A percentile compares a stretch with the other conserved stretches of the same genome.
Conservation (phyloP, 1,140 invertebrate species). For the Drosophila suzukii region DNA sequence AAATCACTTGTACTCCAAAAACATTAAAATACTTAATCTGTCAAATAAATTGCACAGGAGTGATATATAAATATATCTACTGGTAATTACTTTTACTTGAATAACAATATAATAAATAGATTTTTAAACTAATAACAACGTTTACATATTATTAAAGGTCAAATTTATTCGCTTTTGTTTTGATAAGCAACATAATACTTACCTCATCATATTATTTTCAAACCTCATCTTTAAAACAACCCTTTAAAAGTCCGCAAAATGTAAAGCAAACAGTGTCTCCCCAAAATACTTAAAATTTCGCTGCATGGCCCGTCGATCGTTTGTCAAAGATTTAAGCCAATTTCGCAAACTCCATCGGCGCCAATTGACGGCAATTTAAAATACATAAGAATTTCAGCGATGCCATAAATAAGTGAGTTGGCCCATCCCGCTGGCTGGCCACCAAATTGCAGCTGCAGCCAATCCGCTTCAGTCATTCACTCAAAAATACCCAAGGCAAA, state of each 20-base stretch:
- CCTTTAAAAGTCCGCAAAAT: neutral
- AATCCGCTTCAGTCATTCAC: conserved; percentile 19
- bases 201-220: no score
- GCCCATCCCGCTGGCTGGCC: neutral
- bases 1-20: no score
- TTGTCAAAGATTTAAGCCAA: conserved; percentile 28
- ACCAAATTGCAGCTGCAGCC: conserved; percentile 39
- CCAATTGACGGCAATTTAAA: conserved; percentile 48
- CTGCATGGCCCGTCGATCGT: conserved; percentile 9
- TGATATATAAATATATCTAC: no score
- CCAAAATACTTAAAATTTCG: neutral
- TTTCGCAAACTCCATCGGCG: conserved; percentile 5
- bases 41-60: no score
- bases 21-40: no score
- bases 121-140: no score
- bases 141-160: no score
- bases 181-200: no score
- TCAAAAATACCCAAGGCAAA: conserved; percentile 45
- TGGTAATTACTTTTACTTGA: no score
- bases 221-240: neutral
- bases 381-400: conserved; percentile 46
- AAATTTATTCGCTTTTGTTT: no score
- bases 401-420: conserved; percentile 38
- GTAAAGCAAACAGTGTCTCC: no score
- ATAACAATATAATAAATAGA: no score